phyloP scores from a whole-genome alignment of 2,797 vertebrate genomes.

The Chiroxiphia lanceolata region DNA sequence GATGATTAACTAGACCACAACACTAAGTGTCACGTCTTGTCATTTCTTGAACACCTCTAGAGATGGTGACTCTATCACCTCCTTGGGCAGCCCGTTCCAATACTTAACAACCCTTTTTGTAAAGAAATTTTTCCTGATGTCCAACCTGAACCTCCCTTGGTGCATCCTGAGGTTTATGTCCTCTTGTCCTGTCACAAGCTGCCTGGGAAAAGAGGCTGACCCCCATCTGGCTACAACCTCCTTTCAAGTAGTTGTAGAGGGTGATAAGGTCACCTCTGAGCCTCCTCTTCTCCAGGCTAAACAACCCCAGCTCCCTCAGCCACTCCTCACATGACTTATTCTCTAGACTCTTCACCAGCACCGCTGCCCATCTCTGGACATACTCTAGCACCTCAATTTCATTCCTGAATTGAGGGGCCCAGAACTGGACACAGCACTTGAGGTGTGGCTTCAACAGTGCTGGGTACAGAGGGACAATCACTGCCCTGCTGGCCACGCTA shows the following conservation, averaged over 20 bases:
- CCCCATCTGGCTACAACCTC: accelerated
- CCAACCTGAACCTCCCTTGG: neutral
- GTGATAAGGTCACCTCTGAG: accelerated
- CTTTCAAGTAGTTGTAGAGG: neutral
- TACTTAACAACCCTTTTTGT: neutral
- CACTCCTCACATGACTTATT: neutral
- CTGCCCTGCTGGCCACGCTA: neutral
- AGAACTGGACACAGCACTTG: neutral
- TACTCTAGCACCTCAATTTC: neutral
- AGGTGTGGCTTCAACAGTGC: neutral
- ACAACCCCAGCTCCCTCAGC: neutral
- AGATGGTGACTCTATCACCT: neutral
- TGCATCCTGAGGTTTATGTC: neutral
- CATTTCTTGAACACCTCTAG: neutral
- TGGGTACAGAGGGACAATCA: neutral
- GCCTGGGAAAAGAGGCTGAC: neutral
- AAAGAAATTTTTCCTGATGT: neutral
- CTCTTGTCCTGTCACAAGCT: accelerated
- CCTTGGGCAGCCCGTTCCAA: neutral
- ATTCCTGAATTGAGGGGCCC: neutral
- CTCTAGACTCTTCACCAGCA: neutral
- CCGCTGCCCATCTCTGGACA: neutral
- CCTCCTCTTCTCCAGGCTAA: neutral
- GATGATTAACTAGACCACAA: neutral
- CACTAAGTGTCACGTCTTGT: neutral